Percentiles rank a stretch among this genome's conserved stretches.
phyloP scores from a whole-genome alignment of 2,113 vertebrate species.

The Nycticryphes semicollaris region DNA sequence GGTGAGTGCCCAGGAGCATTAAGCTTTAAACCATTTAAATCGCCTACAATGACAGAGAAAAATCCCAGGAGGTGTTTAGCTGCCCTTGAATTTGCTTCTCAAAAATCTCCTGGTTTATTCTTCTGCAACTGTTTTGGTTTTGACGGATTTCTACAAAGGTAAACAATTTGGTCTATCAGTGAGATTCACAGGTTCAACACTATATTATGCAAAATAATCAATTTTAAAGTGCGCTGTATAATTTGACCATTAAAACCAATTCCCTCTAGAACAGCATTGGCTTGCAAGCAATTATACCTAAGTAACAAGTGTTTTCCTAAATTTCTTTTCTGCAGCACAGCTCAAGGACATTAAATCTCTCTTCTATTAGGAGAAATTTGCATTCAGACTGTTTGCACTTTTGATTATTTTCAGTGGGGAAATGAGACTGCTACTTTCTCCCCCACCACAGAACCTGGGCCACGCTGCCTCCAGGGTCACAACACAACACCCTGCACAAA shows the following conservation, averaged over 20 bases:
- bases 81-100: constrained; percentile 28
- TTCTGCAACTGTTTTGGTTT: not conserved
- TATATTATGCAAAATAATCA: not conserved
- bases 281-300: constrained; percentile 9
- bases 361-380: not conserved
- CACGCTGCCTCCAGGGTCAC: not conserved
- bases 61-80: not conserved
- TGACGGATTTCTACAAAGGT: not conserved
- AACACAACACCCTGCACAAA: not conserved
- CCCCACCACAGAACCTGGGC: not conserved
- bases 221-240: not conserved
- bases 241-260: constrained; percentile 4
- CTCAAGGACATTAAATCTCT: constrained; percentile 30
- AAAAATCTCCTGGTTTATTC: not conserved
- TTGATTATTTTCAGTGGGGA: not conserved
- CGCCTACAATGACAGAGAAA: not conserved
- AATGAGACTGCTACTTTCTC: not conserved
- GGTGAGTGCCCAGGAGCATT: not conserved
- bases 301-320: not conserved
- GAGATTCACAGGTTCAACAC: not conserved
- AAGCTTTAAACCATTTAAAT: not conserved
- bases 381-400: not conserved
- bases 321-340: constrained; percentile 6
- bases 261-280: not conserved
- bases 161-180: not conserved